A percentile compares a stretch with the other conserved stretches of the same genome.
Evolutionary conservation across 1,140 invertebrate genomes (phyloP).

Genomic region (Centruroides sculpturatus): DNA sequence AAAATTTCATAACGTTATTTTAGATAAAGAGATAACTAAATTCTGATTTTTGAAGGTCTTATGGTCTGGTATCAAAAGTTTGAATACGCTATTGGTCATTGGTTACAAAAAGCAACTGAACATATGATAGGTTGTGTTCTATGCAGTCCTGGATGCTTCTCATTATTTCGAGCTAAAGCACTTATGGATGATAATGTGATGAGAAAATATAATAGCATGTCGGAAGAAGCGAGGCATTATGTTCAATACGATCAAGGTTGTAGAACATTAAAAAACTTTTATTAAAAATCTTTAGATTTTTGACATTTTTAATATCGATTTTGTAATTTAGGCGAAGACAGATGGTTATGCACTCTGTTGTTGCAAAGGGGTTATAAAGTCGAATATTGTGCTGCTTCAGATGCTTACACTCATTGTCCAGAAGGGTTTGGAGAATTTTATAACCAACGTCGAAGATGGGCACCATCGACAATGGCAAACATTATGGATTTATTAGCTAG

Average conservation of each 20-base stretch:
- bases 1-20: neutral
- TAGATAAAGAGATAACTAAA: neutral
- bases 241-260: conserved; percentile 96
- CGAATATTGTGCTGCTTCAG: conserved; percentile 94
- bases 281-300: too few species aligned
- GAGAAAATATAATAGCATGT: conserved; percentile 87
- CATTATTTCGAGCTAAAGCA: conserved; percentile 87
- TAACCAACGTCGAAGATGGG: conserved; percentile 91
- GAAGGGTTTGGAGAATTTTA: conserved; percentile 96
- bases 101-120: conserved; percentile 97
- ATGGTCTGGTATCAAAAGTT: conserved; percentile 99
- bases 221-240: conserved; percentile 88
- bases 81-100: conserved; percentile 98
- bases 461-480: conserved; percentile 92
- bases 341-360: conserved; percentile 90
- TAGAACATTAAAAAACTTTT: too few species aligned
- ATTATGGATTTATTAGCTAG: conserved; percentile 79
- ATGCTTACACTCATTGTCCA: conserved; percentile 87
- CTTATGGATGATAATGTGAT: conserved; percentile 99
- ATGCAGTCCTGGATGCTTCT: conserved; percentile 97
- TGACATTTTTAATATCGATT: neutral
- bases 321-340: conserved; percentile 51
- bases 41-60: conserved; percentile 43
- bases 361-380: conserved; percentile 93
- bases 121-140: conserved; percentile 95